Evolutionary conservation across 2,797 vertebrate genomes (phyloP).

Genomic region (Halcyon smyrnensis): DNA sequence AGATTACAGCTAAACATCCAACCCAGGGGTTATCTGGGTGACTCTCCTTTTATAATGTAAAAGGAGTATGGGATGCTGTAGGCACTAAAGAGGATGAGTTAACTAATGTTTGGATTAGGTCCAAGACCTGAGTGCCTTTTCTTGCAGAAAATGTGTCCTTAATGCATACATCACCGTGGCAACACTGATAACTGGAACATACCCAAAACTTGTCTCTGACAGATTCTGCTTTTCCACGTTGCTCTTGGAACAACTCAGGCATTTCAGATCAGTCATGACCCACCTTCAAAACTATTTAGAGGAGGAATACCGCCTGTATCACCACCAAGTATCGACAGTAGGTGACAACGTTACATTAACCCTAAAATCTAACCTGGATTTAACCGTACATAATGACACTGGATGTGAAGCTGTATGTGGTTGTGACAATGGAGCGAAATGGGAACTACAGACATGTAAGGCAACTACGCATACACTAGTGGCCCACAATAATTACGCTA

Average conservation of each 20-base stretch:
- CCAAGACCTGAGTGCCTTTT: background rate
- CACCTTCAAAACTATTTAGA: background rate
- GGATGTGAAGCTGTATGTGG: background rate
- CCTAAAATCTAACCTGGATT: background rate
- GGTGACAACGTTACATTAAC: background rate
- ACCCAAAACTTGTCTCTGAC: background rate
- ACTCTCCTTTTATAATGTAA: background rate
- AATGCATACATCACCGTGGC: background rate
- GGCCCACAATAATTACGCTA: background rate
- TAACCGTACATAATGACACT: background rate
- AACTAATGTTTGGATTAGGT: background rate
- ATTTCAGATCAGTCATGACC: background rate
- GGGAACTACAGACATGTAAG: background rate
- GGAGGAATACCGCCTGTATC: background rate
- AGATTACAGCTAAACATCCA: background rate
- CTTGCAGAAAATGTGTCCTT: background rate
- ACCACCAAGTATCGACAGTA: background rate
- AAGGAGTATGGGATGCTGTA: background rate
- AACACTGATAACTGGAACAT: background rate
- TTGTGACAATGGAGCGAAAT: background rate
- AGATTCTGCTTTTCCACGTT: background rate
- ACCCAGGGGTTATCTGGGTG: background rate
- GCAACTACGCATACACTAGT: background rate
- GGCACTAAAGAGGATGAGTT: background rate
- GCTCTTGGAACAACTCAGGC: background rate